Evolutionary conservation across 1,140 invertebrate genomes (phyloP).

Genomic region (Callitettix versicolor): DNA sequence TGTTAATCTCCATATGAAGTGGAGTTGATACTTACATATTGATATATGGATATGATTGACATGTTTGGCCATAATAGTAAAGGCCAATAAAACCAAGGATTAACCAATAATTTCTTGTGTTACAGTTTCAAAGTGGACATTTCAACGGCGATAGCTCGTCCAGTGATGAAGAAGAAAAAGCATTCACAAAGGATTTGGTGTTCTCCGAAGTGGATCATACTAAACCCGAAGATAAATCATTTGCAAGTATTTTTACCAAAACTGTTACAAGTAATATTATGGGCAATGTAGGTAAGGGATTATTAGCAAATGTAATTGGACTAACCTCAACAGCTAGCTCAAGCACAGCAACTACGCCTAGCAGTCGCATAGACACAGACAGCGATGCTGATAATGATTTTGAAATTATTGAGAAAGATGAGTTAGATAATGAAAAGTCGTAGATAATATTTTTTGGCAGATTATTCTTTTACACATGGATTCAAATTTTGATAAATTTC

Average conservation of each 20-base stretch:
- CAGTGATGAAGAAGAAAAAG: constrained; percentile 8
- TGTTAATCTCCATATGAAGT: too few species aligned
- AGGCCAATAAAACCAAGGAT: too few species aligned
- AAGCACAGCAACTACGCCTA: neutral
- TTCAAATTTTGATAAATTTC: too few species aligned
- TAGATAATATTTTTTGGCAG: too few species aligned
- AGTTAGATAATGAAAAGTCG: neutral
- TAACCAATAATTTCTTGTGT: neutral
- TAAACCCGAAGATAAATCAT: neutral
- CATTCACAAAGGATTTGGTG: constrained; percentile 1
- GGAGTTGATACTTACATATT: too few species aligned
- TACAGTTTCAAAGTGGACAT: constrained; percentile 12
- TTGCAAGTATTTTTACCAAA: neutral
- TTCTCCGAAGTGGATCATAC: constrained; percentile 7
- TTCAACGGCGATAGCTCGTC: constrained; percentile 11
- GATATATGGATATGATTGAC: too few species aligned
- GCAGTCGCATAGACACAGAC: neutral
- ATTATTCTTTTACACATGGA: too few species aligned
- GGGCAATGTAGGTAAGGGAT: neutral
- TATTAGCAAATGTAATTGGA: neutral
- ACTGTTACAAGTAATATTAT: neutral
- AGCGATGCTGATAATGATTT: neutral
- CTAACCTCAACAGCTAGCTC: neutral
- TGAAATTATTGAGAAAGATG: neutral
- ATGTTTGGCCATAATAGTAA: too few species aligned